Conservation (phyloP, 2,888 invertebrate species). For the Synanthedon tipuliformis region DNA sequence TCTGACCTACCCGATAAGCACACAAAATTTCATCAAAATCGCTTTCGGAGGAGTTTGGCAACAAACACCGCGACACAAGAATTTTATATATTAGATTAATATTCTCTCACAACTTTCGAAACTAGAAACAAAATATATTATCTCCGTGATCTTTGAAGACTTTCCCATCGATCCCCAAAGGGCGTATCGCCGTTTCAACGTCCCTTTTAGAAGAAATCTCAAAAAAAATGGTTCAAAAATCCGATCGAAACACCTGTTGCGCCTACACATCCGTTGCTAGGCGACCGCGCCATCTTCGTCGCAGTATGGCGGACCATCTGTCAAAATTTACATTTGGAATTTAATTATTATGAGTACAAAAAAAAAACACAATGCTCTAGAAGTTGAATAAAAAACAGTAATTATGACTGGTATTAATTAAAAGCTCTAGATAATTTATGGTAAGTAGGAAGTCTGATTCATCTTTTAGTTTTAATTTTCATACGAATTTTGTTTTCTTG, state of each 20-base stretch:
- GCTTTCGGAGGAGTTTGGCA: no score
- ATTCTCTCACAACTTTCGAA: no score
- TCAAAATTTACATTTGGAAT: constrained; percentile 51
- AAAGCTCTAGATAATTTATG: neutral
- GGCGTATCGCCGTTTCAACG: constrained; percentile 36
- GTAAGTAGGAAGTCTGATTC: neutral
- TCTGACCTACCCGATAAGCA: no score
- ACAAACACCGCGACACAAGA: no score
- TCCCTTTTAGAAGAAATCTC: constrained; percentile 15
- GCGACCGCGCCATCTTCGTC: constrained; percentile 41
- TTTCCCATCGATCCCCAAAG: constrained; percentile 45
- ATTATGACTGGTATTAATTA: neutral
- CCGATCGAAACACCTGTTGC: constrained; percentile 51
- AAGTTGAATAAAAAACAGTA: constrained; percentile 1
- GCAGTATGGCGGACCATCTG: constrained; percentile 53
- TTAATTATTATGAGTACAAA: constrained; percentile 20
- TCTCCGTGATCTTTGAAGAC: constrained; percentile 16
- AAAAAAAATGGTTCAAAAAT: constrained; percentile 31
- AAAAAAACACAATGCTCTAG: neutral
- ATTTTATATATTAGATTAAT: no score
- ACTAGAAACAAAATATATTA: no score
- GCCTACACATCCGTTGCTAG: constrained; percentile 51
- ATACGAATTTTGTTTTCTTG: no score
- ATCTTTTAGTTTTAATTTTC: neutral
- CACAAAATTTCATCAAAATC: no score